A percentile compares a stretch with the other conserved stretches of the same genome.
Conservation (phyloP, 2,888 invertebrate species). For the Melieria picta region DNA sequence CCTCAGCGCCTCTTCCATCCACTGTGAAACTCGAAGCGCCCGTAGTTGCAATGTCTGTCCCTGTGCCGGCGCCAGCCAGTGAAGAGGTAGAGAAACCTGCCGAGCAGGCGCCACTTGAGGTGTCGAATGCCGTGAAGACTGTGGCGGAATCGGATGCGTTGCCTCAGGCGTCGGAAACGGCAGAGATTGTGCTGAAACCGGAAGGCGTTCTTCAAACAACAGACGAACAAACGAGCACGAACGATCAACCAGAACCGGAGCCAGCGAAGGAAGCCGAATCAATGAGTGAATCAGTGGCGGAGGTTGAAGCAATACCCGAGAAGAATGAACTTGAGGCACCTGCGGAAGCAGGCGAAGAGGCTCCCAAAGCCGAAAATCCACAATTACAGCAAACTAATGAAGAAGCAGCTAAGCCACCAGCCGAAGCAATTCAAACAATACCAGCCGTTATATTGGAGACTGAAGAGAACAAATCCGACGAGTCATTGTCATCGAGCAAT, state of each 20-base stretch:
- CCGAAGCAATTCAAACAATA: slow-evolving; percentile 54
- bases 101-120: not conserved
- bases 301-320: not conserved
- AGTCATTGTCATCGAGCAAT: not conserved
- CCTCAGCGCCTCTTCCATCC: not conserved
- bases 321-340: not conserved
- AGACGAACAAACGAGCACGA: not conserved
- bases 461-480: not conserved
- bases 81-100: slow-evolving; percentile 2
- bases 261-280: not conserved
- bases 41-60: not conserved
- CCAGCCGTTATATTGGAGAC: slow-evolving; percentile 52
- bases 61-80: not conserved
- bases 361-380: slow-evolving; percentile 30
- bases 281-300: not conserved
- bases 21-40: slow-evolving; percentile 8
- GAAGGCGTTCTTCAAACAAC: slow-evolving; percentile 7
- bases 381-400: slow-evolving; percentile 26
- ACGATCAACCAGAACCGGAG: not conserved
- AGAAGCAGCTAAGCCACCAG: not conserved
- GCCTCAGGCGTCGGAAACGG: slow-evolving; percentile 51
- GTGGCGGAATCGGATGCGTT: slow-evolving; percentile 24
- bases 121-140: slow-evolving; percentile 26
- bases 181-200: slow-evolving; percentile 47
- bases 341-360: slow-evolving; percentile 20